Evolutionary conservation across 2,797 vertebrate genomes (phyloP).

Genomic region (Pelodytes ibericus): DNA sequence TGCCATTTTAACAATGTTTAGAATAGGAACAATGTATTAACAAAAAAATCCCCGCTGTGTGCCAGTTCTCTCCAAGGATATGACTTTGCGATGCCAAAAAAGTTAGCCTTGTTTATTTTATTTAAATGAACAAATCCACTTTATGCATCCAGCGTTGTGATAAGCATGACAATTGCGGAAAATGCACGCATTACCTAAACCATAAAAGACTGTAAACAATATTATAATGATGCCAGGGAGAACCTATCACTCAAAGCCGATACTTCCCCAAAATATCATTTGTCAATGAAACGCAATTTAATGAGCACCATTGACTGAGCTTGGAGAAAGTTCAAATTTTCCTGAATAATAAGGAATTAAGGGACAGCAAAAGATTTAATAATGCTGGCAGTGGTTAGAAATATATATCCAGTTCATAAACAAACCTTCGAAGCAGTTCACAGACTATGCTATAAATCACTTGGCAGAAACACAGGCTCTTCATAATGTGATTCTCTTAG

Average conservation of each 20-base stretch:
- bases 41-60: conserved; percentile 1
- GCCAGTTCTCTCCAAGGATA: not conserved
- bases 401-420: too few species aligned
- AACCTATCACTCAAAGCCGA: not conserved
- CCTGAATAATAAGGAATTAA: not conserved
- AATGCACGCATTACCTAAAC: not conserved
- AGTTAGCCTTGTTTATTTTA: not conserved
- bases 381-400: too few species aligned
- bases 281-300: not conserved
- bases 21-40: too few species aligned
- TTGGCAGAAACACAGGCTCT: too few species aligned
- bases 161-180: not conserved
- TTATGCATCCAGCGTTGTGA: not conserved
- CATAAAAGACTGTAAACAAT: not conserved
- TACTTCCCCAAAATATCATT: not conserved
- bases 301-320: not conserved
- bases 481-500: too few species aligned
- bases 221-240: not conserved
- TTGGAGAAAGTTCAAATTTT: not conserved
- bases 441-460: too few species aligned
- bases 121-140: not conserved
- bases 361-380: too few species aligned
- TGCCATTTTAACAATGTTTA: too few species aligned
- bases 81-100: not conserved
- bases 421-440: too few species aligned